Percentiles rank a stretch among this genome's conserved stretches.
Evolutionary conservation across 2,888 invertebrate genomes (phyloP).

Genomic region (Spodoptera exigua): DNA sequence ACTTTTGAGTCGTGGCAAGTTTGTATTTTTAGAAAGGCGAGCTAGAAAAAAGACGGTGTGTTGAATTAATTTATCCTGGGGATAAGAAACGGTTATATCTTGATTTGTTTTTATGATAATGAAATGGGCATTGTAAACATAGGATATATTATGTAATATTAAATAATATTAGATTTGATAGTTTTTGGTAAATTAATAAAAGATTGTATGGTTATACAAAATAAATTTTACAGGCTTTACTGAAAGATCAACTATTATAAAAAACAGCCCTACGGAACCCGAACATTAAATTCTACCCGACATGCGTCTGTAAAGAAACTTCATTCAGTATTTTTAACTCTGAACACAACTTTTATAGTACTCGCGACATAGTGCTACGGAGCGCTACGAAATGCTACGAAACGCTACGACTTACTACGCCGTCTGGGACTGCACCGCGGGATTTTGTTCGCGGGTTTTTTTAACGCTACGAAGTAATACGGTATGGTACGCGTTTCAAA

Average conservation of each 20-base stretch:
- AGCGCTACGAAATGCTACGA: constrained; percentile 57
- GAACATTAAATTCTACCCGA: constrained; percentile 38
- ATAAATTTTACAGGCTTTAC: too few relatives aligned
- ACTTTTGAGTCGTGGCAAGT: not conserved
- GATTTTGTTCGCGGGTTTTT: constrained; percentile 48
- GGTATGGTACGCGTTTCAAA: constrained; percentile 52
- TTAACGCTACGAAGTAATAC: constrained; percentile 30
- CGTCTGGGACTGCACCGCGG: constrained; percentile 47
- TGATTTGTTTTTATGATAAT: too few relatives aligned
- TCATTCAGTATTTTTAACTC: constrained; percentile 70
- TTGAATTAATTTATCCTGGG: too few relatives aligned
- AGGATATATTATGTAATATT: too few relatives aligned
- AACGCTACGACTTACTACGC: constrained; percentile 60
- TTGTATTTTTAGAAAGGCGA: constrained; percentile 9
- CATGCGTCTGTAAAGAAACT: constrained; percentile 58
- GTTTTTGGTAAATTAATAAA: too few relatives aligned
- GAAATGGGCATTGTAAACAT: too few relatives aligned
- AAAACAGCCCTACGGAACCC: constrained; percentile 23
- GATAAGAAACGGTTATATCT: too few relatives aligned
- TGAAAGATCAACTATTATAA: too few relatives aligned
- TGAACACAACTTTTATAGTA: constrained; percentile 66
- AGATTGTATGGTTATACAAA: too few relatives aligned
- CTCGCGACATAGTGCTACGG: constrained; percentile 59
- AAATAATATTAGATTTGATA: too few relatives aligned
- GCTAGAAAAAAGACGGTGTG: too few relatives aligned